Evolutionary conservation across 2,113 vertebrate species (phyloP), one percentile per base, ranked within the genome.

Genomic region (Thalassarche chlororhynchos): DNA sequence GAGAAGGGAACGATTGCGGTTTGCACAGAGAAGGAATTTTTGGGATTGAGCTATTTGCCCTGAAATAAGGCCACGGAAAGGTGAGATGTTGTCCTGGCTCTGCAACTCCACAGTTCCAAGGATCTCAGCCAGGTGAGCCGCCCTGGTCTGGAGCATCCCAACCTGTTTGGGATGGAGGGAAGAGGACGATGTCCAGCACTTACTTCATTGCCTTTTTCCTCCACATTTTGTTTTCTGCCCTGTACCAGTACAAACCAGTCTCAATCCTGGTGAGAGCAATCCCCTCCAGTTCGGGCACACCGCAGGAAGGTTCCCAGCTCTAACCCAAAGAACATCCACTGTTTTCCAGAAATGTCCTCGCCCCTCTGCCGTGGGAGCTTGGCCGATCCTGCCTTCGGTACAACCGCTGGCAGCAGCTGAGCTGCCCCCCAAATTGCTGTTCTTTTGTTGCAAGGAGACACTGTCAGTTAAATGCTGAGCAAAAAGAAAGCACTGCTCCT

Each of bases 1-100:
- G 64, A 14, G 3, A 3, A 42, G 40, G 65, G 47, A 80, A 42
- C 8, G 25, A n/a, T 40, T 0, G 0, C 1, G 1, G 25, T 54
- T 80, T 62, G 66, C 58, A 4, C 16, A 58, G 17, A 31, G 62
- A 54, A 52, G 71, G 54, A 57, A 14, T 70, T 81, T 58, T 14
- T n/a, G 31, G 54, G 21, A 11, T 51, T 83, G 20, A 76, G 34
- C 52, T 82, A 19, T 69, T 80, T 64, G 19, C 38, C 20, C 31
- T 91, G 60, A 82, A 77, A 55, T 62, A 87, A 81, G 23, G 51
- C 17, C 19, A 18, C 9, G 4, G 62, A 46, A 58, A 20, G 21
- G 40, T 19, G 19, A 71, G 40, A 12, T 60, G 7, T 38, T 93
- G 46, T 26, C 44, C 36, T 8, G 10, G 18, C 31, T 66, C 42